Evolutionary conservation across 2,888 invertebrate genomes (phyloP), one percentile per base, ranked within the genome.

Genomic region (Meta bourneti): DNA sequence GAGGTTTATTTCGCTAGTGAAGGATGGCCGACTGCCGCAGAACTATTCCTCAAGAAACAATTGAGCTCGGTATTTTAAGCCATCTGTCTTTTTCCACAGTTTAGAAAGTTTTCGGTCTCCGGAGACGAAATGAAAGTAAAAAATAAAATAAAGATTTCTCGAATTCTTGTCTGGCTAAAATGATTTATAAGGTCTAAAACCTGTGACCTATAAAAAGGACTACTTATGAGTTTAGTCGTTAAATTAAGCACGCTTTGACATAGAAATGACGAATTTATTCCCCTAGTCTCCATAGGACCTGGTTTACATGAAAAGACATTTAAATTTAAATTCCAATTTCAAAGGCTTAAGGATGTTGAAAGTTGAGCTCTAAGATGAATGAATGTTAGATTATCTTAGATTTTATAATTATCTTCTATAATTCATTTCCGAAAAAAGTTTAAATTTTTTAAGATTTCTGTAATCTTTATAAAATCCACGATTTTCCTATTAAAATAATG

Each of bases 41-140:
- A 79, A 61, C 79, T 61, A 79, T 79, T 79, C 61, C 54, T 79
- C 79, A 79, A 79, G 79, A 61, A 61, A 79, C 54, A 79, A 54
- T 79, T 61, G 79, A 79, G 61, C 79, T 61, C 20, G 34, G 79
- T 13, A 19, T 79, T 69, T 20, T 4, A 5, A 61, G 79, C 16
- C 79, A 61, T 79, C 61, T 61, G 79, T 79, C 79, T 79, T 61
- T 79, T 79, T 79, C 79, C 61, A 20, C 79, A 79, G 61, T 61
- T 79, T 79, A 54, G 61, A 79, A 79, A 79, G 61, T 61, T 79
- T 79, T 79, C 19, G 54, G 79, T 79, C 61, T 79, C 20, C 54
- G 54, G 79, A 19, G 79, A 79, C 61, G 61, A 51, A 79, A 61
- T 79, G 51, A 52, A 77, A 61, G 54, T 20, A 34, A 61, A 61